Conservation (phyloP, 2,113 vertebrate species). For the Perca flavescens region DNA sequence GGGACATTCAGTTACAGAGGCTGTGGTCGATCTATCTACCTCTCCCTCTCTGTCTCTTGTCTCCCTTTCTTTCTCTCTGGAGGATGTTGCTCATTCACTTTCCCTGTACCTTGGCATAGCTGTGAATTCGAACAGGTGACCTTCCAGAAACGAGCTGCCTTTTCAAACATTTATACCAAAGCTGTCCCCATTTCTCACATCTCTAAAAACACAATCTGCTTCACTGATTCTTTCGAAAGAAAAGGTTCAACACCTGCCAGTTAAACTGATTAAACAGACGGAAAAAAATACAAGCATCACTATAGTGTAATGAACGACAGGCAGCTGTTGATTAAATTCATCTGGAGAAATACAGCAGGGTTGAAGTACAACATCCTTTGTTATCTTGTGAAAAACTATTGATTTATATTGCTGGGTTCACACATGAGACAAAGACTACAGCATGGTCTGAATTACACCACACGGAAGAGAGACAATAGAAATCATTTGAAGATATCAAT, state of each 20-base stretch:
- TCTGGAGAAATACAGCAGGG: slow-evolving; percentile 36
- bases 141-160: slow-evolving; percentile 21
- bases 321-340: slow-evolving; percentile 46
- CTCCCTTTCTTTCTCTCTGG: slow-evolving; percentile 37
- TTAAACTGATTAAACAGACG: slow-evolving; percentile 1
- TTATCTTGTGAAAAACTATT: slow-evolving; percentile 65
- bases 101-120: slow-evolving; percentile 13
- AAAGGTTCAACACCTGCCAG: background rate
- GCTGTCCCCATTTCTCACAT: slow-evolving; percentile 9
- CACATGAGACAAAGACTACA: slow-evolving; percentile 52
- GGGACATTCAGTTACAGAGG: slow-evolving; percentile 60
- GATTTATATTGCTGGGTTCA: slow-evolving; percentile 65
- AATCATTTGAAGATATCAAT: slow-evolving; percentile 58
- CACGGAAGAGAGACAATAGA: slow-evolving; percentile 50
- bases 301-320: slow-evolving; percentile 13
- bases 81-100: slow-evolving; percentile 46
- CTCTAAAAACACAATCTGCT: background rate
- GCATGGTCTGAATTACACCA: slow-evolving; percentile 45
- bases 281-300: background rate
- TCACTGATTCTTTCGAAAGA: background rate
- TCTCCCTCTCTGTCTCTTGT: slow-evolving; percentile 23
- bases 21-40: slow-evolving; percentile 53
- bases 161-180: slow-evolving; percentile 5
- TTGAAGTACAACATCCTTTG: slow-evolving; percentile 45
- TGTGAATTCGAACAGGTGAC: slow-evolving; percentile 53